These are phyloP conservation scores for Monopis laevigella DNA, from an alignment of 2,888 invertebrate species.

Conservation along the genomic window DNA sequence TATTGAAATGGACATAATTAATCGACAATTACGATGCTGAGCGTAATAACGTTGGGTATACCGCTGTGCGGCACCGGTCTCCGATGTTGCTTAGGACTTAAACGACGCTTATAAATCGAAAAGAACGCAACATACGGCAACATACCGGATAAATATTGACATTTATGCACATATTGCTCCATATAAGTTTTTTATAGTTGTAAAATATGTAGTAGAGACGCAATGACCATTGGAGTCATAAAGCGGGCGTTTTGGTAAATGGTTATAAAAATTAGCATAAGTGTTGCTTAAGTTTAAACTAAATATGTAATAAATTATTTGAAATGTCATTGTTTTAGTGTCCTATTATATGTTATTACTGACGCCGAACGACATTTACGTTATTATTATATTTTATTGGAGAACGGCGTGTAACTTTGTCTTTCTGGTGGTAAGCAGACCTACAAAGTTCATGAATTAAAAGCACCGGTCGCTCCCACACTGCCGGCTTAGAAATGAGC, in stretches of 20 bases:
- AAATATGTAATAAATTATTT: conserved; percentile 8
- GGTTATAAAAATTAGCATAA: conserved; percentile 60
- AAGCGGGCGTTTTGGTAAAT: conserved; percentile 46
- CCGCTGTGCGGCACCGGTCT: conserved; percentile 46
- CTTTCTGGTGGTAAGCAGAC: too few species aligned
- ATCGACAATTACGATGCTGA: conserved; percentile 64
- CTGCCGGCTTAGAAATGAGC: too few species aligned
- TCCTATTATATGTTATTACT: not conserved
- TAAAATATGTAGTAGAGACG: conserved; percentile 60
- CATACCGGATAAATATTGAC: conserved; percentile 52
- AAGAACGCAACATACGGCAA: conserved; percentile 28
- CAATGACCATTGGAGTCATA: conserved; percentile 29
- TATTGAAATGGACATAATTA: conserved; percentile 63
- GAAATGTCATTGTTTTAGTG: not conserved
- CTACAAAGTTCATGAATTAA: too few species aligned
- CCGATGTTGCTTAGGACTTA: conserved; percentile 40
- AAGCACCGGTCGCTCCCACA: too few species aligned
- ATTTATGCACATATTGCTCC: conserved; percentile 67
- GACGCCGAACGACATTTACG: too few species aligned
- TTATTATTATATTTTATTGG: too few species aligned
- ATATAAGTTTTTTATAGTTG: conserved; percentile 62
- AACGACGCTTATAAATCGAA: conserved; percentile 47
- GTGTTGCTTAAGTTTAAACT: conserved; percentile 23
- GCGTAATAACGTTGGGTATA: conserved; percentile 48
- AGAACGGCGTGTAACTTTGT: too few species aligned